Base-by-base conservation (phyloP, 2,888 invertebrate genomes). In the Amphipoea lucens region DNA sequence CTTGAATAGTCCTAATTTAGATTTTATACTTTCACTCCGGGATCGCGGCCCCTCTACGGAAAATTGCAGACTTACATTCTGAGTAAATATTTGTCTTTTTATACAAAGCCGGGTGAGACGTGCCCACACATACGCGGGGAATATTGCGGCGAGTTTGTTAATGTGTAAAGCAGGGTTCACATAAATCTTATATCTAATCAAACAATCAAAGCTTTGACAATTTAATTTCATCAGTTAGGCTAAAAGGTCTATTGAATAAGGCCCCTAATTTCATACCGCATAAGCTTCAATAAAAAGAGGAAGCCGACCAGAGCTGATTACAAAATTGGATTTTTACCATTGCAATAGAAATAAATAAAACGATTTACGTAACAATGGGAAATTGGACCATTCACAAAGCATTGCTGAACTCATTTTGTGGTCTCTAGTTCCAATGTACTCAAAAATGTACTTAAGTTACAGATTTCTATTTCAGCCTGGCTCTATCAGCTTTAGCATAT, bases 1-100 rank as follows among this genome's bases (percentile, higher is more conserved):
- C 69, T 42, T 82, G 82, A 88, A 89, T 88, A 83, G 82, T 81
- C 72, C 66, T 87, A 87, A 89, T 90, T 90, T 84, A 83, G 78
- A 84, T 83, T 90, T 87, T 83, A 84, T 75, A 78, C 74, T 74
- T 77, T 75, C 79, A 67, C 65, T 74, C 45, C 57, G 63, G 65
- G 74, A 74, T 69, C 63, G 74, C 48, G 65, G 69, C 36, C 71
- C 63, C 81, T 79, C 36, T 9, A 57, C 66, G 66, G 66, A 81
- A 87, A 82, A 85, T 88, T 81, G 77, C 83, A 78, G 81, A 80
- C 81, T 86, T 86, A 86, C 82, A 84, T 84, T 87, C 76, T 84
- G 81, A 80, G 85, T 85, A 88, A 88, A 90, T 89, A 82, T 90
- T 90, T 86, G 85, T 83, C 86, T 87, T 86, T 88, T 84, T 88